Conservation (phyloP, 2,797 vertebrate genomes). For the Leucoraja ocellata region DNA sequence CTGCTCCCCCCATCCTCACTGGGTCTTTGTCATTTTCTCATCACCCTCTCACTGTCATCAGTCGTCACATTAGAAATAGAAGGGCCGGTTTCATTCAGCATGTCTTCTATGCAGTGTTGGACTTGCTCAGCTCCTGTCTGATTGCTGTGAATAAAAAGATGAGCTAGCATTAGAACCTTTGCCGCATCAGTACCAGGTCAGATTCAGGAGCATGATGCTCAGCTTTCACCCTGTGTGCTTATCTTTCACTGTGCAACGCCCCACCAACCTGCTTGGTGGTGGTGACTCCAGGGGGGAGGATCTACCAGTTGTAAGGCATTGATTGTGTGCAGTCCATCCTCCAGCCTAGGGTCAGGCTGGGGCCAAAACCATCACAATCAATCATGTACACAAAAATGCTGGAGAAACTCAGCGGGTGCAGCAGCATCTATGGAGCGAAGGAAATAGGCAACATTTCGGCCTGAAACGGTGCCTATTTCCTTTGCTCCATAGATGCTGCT, state of each 20-base stretch:
- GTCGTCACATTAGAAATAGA: slow-evolving; percentile 59
- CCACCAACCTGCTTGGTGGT: not conserved
- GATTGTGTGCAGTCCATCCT: not conserved
- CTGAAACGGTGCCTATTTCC: too few species aligned
- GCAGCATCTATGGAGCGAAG: too few species aligned
- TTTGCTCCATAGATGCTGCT: too few species aligned
- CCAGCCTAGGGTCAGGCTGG: not conserved
- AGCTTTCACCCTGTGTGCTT: not conserved
- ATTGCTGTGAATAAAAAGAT: slow-evolving; percentile 68
- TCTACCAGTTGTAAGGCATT: not conserved
- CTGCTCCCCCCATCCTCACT: slow-evolving; percentile 52
- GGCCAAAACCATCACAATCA: not conserved
- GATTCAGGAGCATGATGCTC: not conserved
- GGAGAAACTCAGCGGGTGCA: too few species aligned
- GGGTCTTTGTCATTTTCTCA: slow-evolving; percentile 52
- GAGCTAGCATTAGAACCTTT: not conserved
- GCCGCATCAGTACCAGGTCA: not conserved
- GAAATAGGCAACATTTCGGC: too few species aligned
- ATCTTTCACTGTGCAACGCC: not conserved
- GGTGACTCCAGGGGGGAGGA: not conserved
- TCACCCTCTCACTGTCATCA: slow-evolving; percentile 41
- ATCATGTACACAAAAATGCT: not conserved
- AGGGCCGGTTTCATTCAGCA: slow-evolving; percentile 54
- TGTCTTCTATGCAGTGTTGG: slow-evolving; percentile 76
- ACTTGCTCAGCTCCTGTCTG: slow-evolving; percentile 92